Evolutionary conservation across 1,140 invertebrate species (phyloP).

Genomic region (Paralvinella palmiformis): DNA sequence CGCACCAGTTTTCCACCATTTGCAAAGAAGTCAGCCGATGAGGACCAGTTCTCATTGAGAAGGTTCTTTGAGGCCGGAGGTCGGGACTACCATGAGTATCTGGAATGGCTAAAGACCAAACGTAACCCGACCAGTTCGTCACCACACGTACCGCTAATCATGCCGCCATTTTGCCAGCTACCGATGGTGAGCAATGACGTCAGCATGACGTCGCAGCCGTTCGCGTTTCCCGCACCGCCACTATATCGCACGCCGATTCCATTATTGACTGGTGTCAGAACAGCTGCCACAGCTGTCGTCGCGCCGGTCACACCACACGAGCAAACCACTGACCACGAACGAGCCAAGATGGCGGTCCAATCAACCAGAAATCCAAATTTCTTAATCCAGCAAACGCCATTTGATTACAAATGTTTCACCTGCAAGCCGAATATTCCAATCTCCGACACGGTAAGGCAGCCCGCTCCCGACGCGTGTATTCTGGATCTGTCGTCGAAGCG

Average conservation of each 20-base stretch:
- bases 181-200: background rate
- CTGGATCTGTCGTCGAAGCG: too few species aligned
- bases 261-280: background rate
- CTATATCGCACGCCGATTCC: background rate
- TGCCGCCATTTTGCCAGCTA: background rate
- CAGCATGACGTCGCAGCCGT: background rate
- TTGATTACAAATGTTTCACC: background rate
- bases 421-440: background rate
- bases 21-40: background rate
- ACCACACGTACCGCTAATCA: background rate
- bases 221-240: background rate
- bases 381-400: background rate
- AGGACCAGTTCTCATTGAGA: slow-evolving; percentile 8
- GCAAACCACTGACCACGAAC: slow-evolving; percentile 2
- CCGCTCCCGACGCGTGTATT: too few species aligned
- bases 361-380: background rate
- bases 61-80: slow-evolving; percentile 19
- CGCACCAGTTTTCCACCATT: background rate
- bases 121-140: background rate
- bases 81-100: slow-evolving; percentile 12
- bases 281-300: background rate
- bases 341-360: background rate
- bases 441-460: background rate
- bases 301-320: too few species aligned
- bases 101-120: slow-evolving; percentile 9